Base-by-base conservation (phyloP, 2,888 invertebrate genomes). In the Muschampia plurimacula region DNA sequence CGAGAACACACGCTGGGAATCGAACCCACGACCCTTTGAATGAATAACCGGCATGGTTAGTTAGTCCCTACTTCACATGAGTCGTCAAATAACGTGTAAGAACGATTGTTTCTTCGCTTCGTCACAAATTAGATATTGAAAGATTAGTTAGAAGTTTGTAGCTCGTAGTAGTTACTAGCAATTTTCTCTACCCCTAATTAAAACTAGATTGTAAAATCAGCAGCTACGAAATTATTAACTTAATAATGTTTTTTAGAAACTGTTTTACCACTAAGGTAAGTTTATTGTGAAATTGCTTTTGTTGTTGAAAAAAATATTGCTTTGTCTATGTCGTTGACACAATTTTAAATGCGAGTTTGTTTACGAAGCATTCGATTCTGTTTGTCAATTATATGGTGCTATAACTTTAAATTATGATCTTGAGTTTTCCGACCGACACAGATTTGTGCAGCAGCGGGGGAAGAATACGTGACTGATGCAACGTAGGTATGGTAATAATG, bases 381-480 rank as follows among this genome's bases (percentile, higher is more conserved):
- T 22, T 69, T 10, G 28, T 57, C 28, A 57, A 28, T 6, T 15
- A 2, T 10, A 28, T 10, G 10, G 57, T 28, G 2, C 10, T 28
- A 22, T 57, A n/a, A 28, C 57, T 57, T 28, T 15, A 55, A 36
- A 15, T 39, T 39, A 12, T 39, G n/a, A 8, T 22, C 10, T 2
- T 13, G 2, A 52, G 39, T 64, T 70, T 69, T 55, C 66, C 57
- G 32, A 41, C 55, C 13, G 44, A 32, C 15, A 32, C 15, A 32
- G 55, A 12, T 6, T 28, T 28, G 55, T 57, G 32, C 46, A 64
- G 64, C 72, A 72, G 78, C 69, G 77, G 78, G 77, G 75, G 67
- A 5, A 72, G 80, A 72, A 73, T 81, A 82, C 81, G 81, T 81
- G 83, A 83, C 80, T 75, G 59, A 44, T 74, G 78, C 74, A 76